A percentile compares a stretch with the other conserved stretches of the same genome.
Conservation (phyloP, 2,888 invertebrate species). For the Zaprionus lineosus region DNA sequence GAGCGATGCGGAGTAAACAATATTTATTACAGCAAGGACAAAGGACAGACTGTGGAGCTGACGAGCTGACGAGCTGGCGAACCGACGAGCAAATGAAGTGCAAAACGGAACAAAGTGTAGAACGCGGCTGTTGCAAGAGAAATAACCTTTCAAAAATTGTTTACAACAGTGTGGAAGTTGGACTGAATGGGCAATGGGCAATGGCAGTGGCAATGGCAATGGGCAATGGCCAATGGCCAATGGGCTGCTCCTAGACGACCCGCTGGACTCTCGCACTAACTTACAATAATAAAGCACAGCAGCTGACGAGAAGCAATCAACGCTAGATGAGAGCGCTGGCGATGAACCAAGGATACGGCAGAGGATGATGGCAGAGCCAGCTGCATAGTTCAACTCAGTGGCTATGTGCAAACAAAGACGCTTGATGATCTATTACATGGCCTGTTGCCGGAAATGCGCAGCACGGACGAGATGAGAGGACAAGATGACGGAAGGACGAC, state of each 20-base stretch:
- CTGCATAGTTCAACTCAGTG: constrained; percentile 43
- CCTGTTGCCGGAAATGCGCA: constrained; percentile 60
- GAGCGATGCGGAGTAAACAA: constrained; percentile 66
- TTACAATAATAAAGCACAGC: constrained; percentile 66
- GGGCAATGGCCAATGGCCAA: too few species aligned
- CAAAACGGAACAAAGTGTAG: constrained; percentile 65
- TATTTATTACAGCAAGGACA: constrained; percentile 60
- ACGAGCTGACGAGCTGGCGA: constrained; percentile 11
- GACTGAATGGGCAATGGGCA: too few species aligned
- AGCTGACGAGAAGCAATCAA: constrained; percentile 68
- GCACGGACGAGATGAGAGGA: neutral
- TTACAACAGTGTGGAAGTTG: constrained; percentile 48
- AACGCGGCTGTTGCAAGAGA: constrained; percentile 61
- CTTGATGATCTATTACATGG: constrained; percentile 70
- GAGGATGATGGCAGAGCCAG: constrained; percentile 17
- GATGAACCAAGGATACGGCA: constrained; percentile 1
- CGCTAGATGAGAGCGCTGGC: constrained; percentile 17
- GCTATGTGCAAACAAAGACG: constrained; percentile 70
- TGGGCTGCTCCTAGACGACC: neutral
- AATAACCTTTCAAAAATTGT: constrained; percentile 74
- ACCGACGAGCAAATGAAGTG: constrained; percentile 65
- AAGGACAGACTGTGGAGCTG: neutral
- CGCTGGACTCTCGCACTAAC: constrained; percentile 34
- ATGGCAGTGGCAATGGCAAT: too few species aligned
- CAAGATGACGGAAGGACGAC: neutral